phyloP scores from a whole-genome alignment of 2,888 invertebrate species.

The Idaea aversata region DNA sequence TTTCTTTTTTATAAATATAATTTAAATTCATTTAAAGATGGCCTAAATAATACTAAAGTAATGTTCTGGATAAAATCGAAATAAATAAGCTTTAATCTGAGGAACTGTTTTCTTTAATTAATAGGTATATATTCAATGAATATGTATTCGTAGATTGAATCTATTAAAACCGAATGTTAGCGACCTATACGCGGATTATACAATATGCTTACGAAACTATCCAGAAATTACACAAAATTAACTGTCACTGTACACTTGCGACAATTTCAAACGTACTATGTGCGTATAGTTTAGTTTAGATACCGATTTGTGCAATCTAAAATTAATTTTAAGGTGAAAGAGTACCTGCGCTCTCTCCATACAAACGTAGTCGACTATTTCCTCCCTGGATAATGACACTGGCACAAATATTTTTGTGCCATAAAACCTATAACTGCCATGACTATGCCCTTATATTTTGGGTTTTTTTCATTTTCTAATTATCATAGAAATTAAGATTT shows the following conservation, averaged over 20 bases:
- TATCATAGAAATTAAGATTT: no score
- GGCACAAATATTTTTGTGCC: no score
- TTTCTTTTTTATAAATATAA: conserved; percentile 62
- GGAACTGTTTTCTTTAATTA: conserved; percentile 35
- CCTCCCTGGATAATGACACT: no score
- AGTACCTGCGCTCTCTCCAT: no score
- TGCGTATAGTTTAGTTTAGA: conserved; percentile 37
- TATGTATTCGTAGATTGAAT: conserved; percentile 18
- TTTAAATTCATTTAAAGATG: conserved; percentile 71
- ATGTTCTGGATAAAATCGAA: conserved; percentile 28
- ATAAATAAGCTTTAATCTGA: conserved; percentile 33
- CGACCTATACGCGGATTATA: conserved; percentile 62
- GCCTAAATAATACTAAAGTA: conserved; percentile 69
- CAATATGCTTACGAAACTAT: conserved; percentile 59
- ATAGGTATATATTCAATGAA: conserved; percentile 10
- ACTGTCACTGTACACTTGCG: conserved; percentile 43
- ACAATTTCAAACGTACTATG: conserved; percentile 56
- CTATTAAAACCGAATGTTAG: conserved; percentile 47
- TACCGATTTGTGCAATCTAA: conserved; percentile 34
- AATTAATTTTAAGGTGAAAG: conserved; percentile 26
- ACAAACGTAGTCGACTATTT: no score
- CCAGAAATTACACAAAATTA: conserved; percentile 37
- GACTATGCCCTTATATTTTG: no score
- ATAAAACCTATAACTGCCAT: no score
- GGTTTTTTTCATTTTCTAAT: no score